Percentiles rank a stretch among this genome's conserved stretches.
These are phyloP conservation scores for Ivindomyrus marchei DNA, from an alignment of 2,113 vertebrate genomes.

Conservation along the genomic window DNA sequence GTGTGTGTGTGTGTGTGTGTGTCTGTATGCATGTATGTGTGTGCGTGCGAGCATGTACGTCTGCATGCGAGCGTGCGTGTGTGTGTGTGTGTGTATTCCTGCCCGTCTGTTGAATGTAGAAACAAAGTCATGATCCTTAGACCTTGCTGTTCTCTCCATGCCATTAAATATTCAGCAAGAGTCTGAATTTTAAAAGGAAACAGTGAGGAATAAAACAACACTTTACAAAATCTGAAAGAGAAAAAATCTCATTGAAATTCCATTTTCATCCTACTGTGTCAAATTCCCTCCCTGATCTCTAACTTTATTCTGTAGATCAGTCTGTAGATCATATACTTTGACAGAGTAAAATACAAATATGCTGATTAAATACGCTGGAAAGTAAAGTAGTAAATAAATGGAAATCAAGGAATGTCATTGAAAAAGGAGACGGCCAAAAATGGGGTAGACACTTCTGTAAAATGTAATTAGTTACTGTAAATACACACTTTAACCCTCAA, in stretches of 20 bases:
- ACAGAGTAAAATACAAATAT: conserved; percentile 12
- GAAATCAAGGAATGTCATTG: background rate
- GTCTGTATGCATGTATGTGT: too few relatives aligned
- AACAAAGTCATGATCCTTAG: background rate
- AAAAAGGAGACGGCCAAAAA: background rate
- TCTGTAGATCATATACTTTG: conserved; percentile 11
- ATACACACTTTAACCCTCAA: background rate
- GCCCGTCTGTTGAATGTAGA: background rate
- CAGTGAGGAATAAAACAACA: background rate
- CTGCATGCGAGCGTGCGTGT: background rate
- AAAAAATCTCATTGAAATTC: conserved; percentile 4
- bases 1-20: too few relatives aligned
- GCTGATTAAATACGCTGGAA: background rate
- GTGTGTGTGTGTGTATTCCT: background rate
- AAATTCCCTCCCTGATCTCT: conserved; percentile 3
- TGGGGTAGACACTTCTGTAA: background rate
- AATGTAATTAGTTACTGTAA: background rate
- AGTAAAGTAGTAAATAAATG: background rate
- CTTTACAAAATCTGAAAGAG: conserved; percentile 35
- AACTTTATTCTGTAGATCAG: conserved; percentile 3
- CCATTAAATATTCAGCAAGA: conserved; percentile 11
- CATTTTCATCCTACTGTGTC: background rate
- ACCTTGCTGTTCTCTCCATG: conserved; percentile 3
- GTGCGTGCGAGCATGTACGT: too few relatives aligned
- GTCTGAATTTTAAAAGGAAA: conserved; percentile 4